Evolutionary conservation across 37 sponge, comb jelly and placozoan species (phyloP).

Genomic region (Ephydatia muelleri): DNA sequence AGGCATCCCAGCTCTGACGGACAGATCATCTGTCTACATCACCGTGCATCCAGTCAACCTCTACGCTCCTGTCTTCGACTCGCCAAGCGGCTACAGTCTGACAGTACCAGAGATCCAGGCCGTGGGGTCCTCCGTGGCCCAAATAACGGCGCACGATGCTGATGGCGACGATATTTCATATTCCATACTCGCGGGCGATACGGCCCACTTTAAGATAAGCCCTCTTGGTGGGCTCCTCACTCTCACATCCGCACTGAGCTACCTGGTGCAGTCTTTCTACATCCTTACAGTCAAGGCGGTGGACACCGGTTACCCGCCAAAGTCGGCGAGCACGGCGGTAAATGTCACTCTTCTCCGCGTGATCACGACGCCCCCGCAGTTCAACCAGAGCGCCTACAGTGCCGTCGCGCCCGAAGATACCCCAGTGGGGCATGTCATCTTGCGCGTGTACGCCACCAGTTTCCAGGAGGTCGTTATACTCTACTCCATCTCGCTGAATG

Average conservation of each 20-base stretch:
- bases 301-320: slow-evolving; percentile 60
- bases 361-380: slow-evolving; percentile 68
- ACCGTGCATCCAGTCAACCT: slow-evolving; percentile 43
- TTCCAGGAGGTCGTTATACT: slow-evolving; percentile 40
- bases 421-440: slow-evolving; percentile 42
- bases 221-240: slow-evolving; percentile 40
- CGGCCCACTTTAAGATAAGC: slow-evolving; percentile 46
- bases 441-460: slow-evolving; percentile 57
- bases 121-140: slow-evolving; percentile 24
- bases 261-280: slow-evolving; percentile 23
- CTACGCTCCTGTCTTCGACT: slow-evolving; percentile 57
- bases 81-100: slow-evolving; percentile 29
- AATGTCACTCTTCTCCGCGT: slow-evolving; percentile 52
- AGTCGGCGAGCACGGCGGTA: slow-evolving; percentile 19
- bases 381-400: slow-evolving; percentile 28
- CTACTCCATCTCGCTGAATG: slow-evolving; percentile 54
- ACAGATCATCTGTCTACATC: slow-evolving; percentile 37
- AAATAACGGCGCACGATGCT: slow-evolving; percentile 60
- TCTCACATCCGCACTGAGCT: slow-evolving; percentile 37
- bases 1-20: slow-evolving; percentile 55
- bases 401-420: slow-evolving; percentile 48
- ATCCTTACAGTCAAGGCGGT: slow-evolving; percentile 45
- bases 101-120: slow-evolving; percentile 50
- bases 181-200: slow-evolving; percentile 47
- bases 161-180: slow-evolving; percentile 20